Evolutionary conservation across 2,113 vertebrate genomes (phyloP), one percentile per base, ranked within the genome.

Genomic region (Euleptes europaea): DNA sequence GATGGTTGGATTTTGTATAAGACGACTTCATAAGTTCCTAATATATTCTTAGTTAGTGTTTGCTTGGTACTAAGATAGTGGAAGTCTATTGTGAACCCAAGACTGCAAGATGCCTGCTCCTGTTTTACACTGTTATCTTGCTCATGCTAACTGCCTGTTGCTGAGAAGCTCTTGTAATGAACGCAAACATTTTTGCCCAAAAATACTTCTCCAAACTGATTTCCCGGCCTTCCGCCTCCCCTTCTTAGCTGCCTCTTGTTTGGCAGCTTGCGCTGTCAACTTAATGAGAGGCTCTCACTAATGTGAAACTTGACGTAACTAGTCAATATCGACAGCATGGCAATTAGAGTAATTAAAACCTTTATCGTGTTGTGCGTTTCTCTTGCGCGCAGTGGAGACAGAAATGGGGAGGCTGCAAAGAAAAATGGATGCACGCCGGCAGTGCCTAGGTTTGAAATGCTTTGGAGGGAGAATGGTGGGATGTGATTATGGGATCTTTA

Each of bases 291-390:
- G 86, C 88, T 57, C 31, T 74, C 19, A 40, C 51, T 86, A 84
- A 69, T 0, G 0, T 60, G 78, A 86, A 40, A 83, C 65, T 71
- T 42, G 54, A 65, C n/a, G 86, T 88, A 91, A 86, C 74, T 9
- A 81, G 87, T 84, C 86, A 90, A 80, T 87, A 92, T 21, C 85
- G 66, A 72, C 82, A 81, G 23, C 54, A 26, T 38, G 57, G 31
- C 80, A 88, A 89, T 81, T 84, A 89, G 15, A 67, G 31, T 77
- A 91, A 93, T 91, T 92, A 88, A 87, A 93, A 86, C 47, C 80
- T 81, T 92, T 90, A 80, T 86, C 73, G 33, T 44, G 44, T 44
- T 0, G 0, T 13, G 51, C 7, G 35, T 78, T 91, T 91, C 84
- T 71, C 0, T 0, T 89, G 84, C 12, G 80, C 85, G 91, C 77